A percentile compares a stretch with the other conserved stretches of the same genome.
These are phyloP conservation scores for Xestia c-nigrum DNA, from an alignment of 2,888 invertebrate species.

Conservation along the genomic window DNA sequence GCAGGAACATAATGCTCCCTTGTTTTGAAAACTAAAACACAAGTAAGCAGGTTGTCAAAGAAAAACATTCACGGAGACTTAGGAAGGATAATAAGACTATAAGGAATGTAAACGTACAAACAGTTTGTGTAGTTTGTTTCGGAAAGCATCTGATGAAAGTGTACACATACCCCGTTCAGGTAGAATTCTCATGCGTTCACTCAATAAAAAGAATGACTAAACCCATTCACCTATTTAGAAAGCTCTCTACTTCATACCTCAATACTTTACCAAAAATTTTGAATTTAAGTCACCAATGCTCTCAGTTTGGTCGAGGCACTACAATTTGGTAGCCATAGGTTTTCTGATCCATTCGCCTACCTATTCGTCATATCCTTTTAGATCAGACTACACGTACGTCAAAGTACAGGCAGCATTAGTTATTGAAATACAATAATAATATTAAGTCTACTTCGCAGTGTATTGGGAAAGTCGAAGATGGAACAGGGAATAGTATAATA, in stretches of 20 bases:
- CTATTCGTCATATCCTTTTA: neutral
- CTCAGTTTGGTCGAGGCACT: neutral
- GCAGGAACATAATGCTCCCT: conserved; percentile 42
- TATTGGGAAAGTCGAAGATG: neutral
- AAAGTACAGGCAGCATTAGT: conserved; percentile 18
- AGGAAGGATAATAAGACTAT: too few relatives aligned
- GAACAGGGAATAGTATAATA: conserved; percentile 7
- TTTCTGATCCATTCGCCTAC: neutral
- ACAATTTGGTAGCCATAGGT: neutral
- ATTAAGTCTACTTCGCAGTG: conserved; percentile 1
- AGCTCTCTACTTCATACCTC: neutral
- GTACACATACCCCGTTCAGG: neutral
- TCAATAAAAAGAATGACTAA: neutral
- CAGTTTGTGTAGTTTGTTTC: conserved; percentile 7
- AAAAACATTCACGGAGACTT: conserved; percentile 62
- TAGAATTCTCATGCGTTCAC: neutral
- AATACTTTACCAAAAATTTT: neutral
- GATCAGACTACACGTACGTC: conserved; percentile 1
- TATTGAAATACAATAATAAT: neutral
- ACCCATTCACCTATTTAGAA: neutral
- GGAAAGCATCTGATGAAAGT: neutral
- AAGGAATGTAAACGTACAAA: conserved; percentile 28
- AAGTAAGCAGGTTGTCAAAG: conserved; percentile 66
- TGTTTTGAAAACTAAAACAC: conserved; percentile 61
- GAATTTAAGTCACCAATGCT: neutral